Conservation (phyloP, 2,888 invertebrate genomes). For the Oeneis ivallda region DNA sequence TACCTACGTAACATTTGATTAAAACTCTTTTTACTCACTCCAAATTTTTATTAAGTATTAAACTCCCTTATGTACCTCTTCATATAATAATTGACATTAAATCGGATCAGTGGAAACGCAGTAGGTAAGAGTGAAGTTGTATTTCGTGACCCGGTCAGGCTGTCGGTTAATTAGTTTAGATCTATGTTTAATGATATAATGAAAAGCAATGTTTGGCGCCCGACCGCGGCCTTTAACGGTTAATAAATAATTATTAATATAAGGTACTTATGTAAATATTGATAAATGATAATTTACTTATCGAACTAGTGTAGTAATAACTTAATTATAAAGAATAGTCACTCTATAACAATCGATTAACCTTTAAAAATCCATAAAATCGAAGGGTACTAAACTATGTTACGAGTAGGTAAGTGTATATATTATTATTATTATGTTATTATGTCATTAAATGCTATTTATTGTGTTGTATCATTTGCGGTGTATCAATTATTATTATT, state of each 20-base stretch:
- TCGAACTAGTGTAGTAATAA: constrained; percentile 60
- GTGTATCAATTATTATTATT: constrained; percentile 55
- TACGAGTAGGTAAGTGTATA: constrained; percentile 62
- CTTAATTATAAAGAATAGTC: constrained; percentile 66
- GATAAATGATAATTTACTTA: constrained; percentile 66
- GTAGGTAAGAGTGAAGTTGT: constrained; percentile 49
- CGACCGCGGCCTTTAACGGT: constrained; percentile 48
- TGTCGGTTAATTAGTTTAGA: constrained; percentile 22
- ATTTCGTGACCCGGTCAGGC: constrained; percentile 47
- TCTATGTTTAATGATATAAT: constrained; percentile 11
- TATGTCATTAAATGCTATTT: constrained; percentile 75
- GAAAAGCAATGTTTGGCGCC: constrained; percentile 37
- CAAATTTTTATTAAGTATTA: too few relatives aligned
- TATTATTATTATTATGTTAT: constrained; percentile 53
- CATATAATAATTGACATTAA: background rate
- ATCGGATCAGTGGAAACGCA: constrained; percentile 4
- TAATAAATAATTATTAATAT: constrained; percentile 43
- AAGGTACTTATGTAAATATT: constrained; percentile 77
- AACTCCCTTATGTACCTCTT: background rate
- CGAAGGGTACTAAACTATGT: constrained; percentile 79
- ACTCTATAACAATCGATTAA: constrained; percentile 70
- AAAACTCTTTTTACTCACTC: too few relatives aligned
- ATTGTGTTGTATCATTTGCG: constrained; percentile 75
- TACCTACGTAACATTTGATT: too few relatives aligned
- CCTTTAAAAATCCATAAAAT: constrained; percentile 71